phyloP scores from a whole-genome alignment of 92 coral and sea anemone species.

The Palythoa grandiflora region DNA sequence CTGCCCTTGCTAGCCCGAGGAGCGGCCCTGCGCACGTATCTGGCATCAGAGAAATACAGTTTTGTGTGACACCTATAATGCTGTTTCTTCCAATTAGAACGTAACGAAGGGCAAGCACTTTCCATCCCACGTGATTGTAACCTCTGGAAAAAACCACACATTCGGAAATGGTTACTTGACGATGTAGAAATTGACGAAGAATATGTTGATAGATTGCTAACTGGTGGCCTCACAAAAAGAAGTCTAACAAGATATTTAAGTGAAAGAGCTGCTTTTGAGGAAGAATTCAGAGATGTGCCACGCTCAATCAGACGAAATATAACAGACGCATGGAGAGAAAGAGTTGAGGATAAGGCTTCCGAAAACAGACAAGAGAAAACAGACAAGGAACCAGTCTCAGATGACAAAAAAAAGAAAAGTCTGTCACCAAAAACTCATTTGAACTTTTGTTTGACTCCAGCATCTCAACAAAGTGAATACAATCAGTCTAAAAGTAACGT shows the following conservation, averaged over 20 bases:
- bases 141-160: slow-evolving; percentile 33
- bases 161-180: slow-evolving; percentile 32
- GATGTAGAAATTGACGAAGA: slow-evolving; percentile 42
- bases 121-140: slow-evolving; percentile 9
- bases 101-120: not conserved
- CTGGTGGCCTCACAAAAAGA: slow-evolving; percentile 43
- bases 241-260: slow-evolving; percentile 37
- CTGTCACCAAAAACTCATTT: slow-evolving; percentile 11
- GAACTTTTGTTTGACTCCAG: not conserved
- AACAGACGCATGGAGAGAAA: slow-evolving; percentile 40
- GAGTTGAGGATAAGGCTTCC: not conserved
- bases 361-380: not conserved
- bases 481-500: not conserved
- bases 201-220: slow-evolving; percentile 21
- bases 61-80: not conserved
- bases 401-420: slow-evolving; percentile 2
- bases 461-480: not conserved
- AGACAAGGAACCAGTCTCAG: not conserved
- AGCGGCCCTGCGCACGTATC: too few relatives aligned
- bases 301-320: slow-evolving; percentile 50
- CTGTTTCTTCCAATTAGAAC: slow-evolving; percentile 1
- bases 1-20: too few relatives aligned
- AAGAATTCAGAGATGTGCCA: slow-evolving; percentile 36
- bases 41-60: too few relatives aligned
- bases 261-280: slow-evolving; percentile 38